Base-by-base conservation (phyloP, 2,888 invertebrate genomes). In the Lottia gigantea region DNA sequence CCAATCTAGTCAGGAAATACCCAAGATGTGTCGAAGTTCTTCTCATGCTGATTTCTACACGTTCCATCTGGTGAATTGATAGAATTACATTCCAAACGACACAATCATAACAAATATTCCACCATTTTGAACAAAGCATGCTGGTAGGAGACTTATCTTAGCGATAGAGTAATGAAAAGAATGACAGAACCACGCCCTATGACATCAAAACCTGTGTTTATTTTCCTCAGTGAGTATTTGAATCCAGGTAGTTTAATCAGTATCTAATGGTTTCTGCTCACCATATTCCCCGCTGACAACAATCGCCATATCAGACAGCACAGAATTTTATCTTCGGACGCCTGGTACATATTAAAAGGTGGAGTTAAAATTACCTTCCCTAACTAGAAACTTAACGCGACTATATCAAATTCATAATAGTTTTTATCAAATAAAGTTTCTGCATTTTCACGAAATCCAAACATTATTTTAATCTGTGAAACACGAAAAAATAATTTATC, bases 21-120 rank as follows among this genome's bases (percentile, higher is more conserved):
- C 55, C 8, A 55, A 23, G 55, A 55, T 55, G 12, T 55, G 23
- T 14, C 23, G 55, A 55, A 19, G 55, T 23, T 23, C 55, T 55
- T 19, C 14, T 55, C 55, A 55, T 55, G 55, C 55, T 55, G 55
- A 14, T 19, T 12, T 23, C 19, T 19, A 23, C 55, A 23, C 55
- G 23, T 55, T 23, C 55, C 55, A 55, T 55, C 55, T 55, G 55
- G 19, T 55, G 55, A 55, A 55, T 55, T 55, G 55, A 55, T 55
- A 55, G 55, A 55, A 55, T 55, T 55, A 55, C 55, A 55, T 23
- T 55, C 55, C 23, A 55, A 55, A 23, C 55, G 23, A 23, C 55
- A 19, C 19, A 55, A 55, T 55, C 55, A 55, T 55, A 55, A 55
- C 55, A 55, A 55, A 55, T 55, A 55, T 55, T 23, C 55, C 55